phyloP scores from a whole-genome alignment of 2,888 invertebrate genomes.

The Tetrapedia diversipes region DNA sequence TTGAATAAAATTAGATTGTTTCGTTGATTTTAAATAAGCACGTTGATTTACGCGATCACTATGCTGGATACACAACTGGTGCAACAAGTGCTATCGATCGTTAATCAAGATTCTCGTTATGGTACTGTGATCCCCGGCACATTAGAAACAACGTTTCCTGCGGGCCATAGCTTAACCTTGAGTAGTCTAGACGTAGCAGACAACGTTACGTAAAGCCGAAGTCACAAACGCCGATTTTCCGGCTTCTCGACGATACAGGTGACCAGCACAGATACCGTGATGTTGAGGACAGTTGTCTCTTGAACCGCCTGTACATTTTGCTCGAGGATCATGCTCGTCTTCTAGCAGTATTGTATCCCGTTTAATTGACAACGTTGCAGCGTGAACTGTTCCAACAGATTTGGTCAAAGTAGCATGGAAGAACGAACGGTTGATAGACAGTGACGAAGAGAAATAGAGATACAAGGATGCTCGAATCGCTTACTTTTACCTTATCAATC shows the following conservation, averaged over 20 bases:
- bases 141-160: slow-evolving; percentile 40
- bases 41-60: background rate
- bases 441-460: slow-evolving; percentile 32
- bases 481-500: too few species aligned
- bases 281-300: slow-evolving; percentile 34
- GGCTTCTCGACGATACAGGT: slow-evolving; percentile 26
- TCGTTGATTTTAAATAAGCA: background rate
- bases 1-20: background rate
- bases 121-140: slow-evolving; percentile 25
- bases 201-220: slow-evolving; percentile 63
- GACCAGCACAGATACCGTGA: slow-evolving; percentile 13
- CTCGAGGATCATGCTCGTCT: slow-evolving; percentile 65
- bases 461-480: too few species aligned
- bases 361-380: background rate
- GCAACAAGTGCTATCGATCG: background rate
- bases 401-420: background rate
- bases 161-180: slow-evolving; percentile 56
- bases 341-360: slow-evolving; percentile 17
- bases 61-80: background rate
- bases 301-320: slow-evolving; percentile 47
- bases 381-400: slow-evolving; percentile 26
- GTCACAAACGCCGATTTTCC: slow-evolving; percentile 52
- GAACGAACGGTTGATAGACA: background rate
- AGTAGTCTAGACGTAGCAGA: slow-evolving; percentile 38
- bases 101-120: slow-evolving; percentile 17